Evolutionary conservation across 2,113 vertebrate species (phyloP).

Genomic region (Anolis sagrei): DNA sequence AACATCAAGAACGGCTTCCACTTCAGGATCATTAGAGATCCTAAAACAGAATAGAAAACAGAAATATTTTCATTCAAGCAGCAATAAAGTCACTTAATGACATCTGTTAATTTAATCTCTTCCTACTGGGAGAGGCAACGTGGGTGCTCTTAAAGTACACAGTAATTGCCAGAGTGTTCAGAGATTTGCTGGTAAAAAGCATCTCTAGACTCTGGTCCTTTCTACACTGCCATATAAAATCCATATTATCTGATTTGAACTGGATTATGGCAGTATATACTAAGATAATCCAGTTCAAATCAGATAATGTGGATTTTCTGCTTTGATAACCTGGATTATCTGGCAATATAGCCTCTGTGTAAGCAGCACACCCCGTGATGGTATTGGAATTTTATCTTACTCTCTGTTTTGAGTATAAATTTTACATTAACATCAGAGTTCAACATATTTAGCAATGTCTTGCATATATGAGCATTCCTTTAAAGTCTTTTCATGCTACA

Average conservation of each 20-base stretch:
- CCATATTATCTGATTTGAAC: too few species aligned
- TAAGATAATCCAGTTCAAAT: too few species aligned
- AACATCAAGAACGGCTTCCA: background rate
- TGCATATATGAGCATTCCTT: too few species aligned
- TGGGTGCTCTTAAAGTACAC: background rate
- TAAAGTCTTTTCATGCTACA: too few species aligned
- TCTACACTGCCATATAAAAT: too few species aligned
- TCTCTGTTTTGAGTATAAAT: background rate
- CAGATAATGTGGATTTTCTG: too few species aligned
- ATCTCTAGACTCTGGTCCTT: background rate
- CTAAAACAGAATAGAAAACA: slow-evolving; percentile 4
- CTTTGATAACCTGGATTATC: too few species aligned
- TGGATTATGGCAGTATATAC: too few species aligned
- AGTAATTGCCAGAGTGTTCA: background rate
- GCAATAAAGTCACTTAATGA: background rate
- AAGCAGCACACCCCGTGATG: background rate
- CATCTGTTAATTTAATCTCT: background rate
- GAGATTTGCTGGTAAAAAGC: background rate
- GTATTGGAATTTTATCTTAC: background rate
- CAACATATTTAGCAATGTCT: too few species aligned
- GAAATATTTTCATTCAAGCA: background rate
- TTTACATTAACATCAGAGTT: background rate
- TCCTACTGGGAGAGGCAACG: background rate
- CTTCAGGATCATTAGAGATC: background rate
- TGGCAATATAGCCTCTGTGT: background rate